Evolutionary conservation across 2,797 vertebrate genomes (phyloP).

Genomic region (Lepus oiostolus): DNA sequence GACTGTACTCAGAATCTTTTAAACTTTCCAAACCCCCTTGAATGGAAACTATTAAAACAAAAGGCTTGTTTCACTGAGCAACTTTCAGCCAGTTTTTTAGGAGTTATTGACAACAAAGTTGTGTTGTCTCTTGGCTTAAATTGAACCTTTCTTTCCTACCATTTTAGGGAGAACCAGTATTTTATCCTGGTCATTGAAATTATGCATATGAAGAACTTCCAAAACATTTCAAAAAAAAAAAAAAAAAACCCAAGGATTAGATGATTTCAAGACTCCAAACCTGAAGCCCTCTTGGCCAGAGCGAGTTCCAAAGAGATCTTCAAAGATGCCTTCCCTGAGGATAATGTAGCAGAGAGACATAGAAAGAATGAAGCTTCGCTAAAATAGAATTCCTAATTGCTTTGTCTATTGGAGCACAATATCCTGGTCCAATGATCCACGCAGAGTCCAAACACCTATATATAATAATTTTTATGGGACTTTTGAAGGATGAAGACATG

Average conservation of each 20-base stretch:
- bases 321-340: not conserved
- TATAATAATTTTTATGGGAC: not conserved
- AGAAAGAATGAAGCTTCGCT: not conserved
- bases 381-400: not conserved
- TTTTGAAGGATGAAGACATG: not conserved
- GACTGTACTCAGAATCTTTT: slow-evolving; percentile 66
- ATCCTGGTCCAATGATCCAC: not conserved
- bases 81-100: not conserved
- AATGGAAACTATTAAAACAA: slow-evolving; percentile 47
- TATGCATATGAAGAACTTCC: not conserved
- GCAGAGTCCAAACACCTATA: not conserved
- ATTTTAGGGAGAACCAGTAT: slow-evolving; percentile 11
- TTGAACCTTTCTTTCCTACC: not conserved
- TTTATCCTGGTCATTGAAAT: slow-evolving; percentile 30
- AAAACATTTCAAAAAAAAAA: slow-evolving; percentile 45
- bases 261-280: not conserved
- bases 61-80: not conserved
- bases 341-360: not conserved
- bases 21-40: slow-evolving; percentile 45
- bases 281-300: not conserved
- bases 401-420: not conserved
- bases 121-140: not conserved
- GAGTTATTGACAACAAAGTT: slow-evolving; percentile 17
- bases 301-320: not conserved
- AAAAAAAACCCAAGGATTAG: not conserved